A percentile compares a stretch with the other conserved stretches of the same genome.
phyloP scores from a whole-genome alignment of 1,140 invertebrate genomes.

The Aphelinus certus region DNA sequence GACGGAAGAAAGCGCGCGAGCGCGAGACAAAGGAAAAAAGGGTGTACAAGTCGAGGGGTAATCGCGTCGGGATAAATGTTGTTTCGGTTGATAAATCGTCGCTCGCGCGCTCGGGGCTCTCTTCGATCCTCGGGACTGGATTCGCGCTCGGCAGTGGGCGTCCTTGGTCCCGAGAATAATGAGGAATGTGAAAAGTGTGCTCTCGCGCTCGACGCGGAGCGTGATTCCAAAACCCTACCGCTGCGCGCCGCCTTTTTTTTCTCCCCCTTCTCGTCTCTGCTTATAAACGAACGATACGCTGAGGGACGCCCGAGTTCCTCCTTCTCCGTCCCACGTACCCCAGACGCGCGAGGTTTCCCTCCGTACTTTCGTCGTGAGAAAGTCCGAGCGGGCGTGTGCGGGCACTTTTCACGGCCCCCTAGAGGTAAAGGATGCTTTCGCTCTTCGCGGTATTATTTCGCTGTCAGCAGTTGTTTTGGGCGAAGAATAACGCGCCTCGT shows the following conservation, averaged over 20 bases:
- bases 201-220: background rate
- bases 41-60: constrained; percentile 14
- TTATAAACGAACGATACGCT: background rate
- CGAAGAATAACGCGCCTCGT: too few relatives aligned
- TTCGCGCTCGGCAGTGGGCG: constrained; percentile 36
- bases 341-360: background rate
- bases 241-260: background rate
- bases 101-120: constrained; percentile 8
- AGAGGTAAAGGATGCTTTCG: too few relatives aligned
- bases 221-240: constrained; percentile 2
- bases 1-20: background rate
- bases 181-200: constrained; percentile 50
- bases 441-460: too few relatives aligned
- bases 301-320: background rate
- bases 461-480: too few relatives aligned
- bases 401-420: too few relatives aligned
- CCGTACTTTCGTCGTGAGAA: too few relatives aligned
- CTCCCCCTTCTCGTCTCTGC: background rate
- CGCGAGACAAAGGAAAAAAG: constrained; percentile 6
- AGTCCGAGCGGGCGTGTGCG: too few relatives aligned
- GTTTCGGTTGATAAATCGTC: constrained; percentile 45
- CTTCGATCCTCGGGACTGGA: constrained; percentile 3
- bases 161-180: constrained; percentile 49
- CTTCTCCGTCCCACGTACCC: background rate
- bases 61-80: constrained; percentile 27